These are phyloP conservation scores for Tyrophagus putrescentiae DNA, from an alignment of 1,140 invertebrate genomes.

Conservation along the genomic window DNA sequence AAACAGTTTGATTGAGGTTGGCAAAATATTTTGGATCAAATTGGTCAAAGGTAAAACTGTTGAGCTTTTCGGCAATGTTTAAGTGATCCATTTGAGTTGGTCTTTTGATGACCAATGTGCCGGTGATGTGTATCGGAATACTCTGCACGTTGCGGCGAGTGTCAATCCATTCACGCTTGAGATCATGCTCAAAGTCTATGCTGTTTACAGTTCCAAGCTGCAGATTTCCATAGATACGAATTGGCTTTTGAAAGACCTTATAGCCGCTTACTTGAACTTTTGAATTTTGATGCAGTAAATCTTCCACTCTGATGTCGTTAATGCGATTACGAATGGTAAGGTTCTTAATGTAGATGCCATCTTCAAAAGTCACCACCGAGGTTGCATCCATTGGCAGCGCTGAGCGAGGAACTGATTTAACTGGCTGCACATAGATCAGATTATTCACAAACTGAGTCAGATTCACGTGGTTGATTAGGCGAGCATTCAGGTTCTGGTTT, in stretches of 20 bases:
- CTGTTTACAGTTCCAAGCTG: background rate
- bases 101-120: background rate
- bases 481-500: background rate
- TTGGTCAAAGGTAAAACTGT: background rate
- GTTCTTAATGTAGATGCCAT: background rate
- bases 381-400: background rate
- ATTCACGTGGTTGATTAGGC: background rate
- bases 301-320: constrained; percentile 4
- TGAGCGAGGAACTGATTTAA: background rate
- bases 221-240: background rate
- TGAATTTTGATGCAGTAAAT: background rate
- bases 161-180: constrained; percentile 9
- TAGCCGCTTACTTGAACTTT: background rate
- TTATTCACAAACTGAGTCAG: background rate
- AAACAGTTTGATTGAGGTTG: background rate
- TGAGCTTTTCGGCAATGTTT: background rate
- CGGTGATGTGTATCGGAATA: background rate
- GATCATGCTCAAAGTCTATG: background rate
- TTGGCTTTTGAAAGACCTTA: background rate
- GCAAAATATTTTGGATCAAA: background rate
- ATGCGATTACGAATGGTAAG: background rate
- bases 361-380: background rate
- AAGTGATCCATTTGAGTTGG: background rate
- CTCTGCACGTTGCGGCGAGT: background rate
- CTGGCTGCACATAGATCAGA: background rate